Base-by-base conservation (phyloP, 23 tunicate genomes). In the Phallusia fumigata region DNA sequence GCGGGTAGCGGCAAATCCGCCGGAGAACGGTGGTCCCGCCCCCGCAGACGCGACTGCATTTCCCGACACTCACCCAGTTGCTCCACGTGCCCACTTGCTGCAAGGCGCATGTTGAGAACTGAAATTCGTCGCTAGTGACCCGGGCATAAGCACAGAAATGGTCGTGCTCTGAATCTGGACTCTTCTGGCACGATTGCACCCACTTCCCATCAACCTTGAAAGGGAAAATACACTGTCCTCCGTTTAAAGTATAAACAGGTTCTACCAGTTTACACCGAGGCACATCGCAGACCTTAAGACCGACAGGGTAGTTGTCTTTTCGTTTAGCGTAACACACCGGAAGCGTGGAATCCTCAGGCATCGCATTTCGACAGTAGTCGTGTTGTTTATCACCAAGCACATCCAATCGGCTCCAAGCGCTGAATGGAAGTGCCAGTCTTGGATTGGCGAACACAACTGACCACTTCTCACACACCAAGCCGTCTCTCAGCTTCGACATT, bases 311-410 rank as follows among this genome's bases (percentile, higher is more conserved):
- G 19, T 22, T 73, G 30, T 31, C 50, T 47, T 74, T 40, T 13
- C 26, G 31, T 74, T 44, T 19, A 31, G 32, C 72, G 12, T 28
- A 74, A 24, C 91, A 87, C 31, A 87, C 76, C n/a, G 91, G 91
- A 11, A 64, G 28, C 36, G 19, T 34, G 52, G 76, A 87, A 13
- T 32, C 30, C 19, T 52, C 36, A 10, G 91, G 91, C 0, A 52
- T 36, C 0, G 77, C 31, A 53, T 87, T 87, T 35, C 91, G 65
- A 76, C 91, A 87, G 64, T 47, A 87, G 50, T 51, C 24, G 78
- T 87, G 91, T 36, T 80, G 32, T 30, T 47, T 10, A 44, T 76
- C 65, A 0, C 36, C 73, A 12, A 81, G 26, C 0, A 11, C 73
- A 47, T 76, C 44, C 19, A 3, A 5, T 12, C 33, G 30, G 19